Evolutionary conservation across 2,888 invertebrate species (phyloP), one percentile per base, ranked within the genome.

Genomic region (Pseudococcus longispinus): DNA sequence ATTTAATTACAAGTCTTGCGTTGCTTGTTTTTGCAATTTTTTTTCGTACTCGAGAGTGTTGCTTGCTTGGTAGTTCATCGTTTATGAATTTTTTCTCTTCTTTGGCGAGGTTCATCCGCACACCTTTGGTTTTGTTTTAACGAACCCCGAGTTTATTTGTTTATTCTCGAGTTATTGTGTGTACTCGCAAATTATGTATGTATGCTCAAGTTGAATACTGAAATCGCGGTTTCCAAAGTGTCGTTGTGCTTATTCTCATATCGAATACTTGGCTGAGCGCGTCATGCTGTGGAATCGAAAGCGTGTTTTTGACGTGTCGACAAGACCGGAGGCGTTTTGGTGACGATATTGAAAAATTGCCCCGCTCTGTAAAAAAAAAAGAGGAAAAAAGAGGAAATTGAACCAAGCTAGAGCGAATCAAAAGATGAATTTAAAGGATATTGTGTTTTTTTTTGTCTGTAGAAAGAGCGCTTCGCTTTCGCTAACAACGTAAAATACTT

Each of bases 261-360:
- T 60, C 23, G 60, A 20, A 60, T 23, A 60, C 23, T 8, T 55
- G 15, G 44, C 9, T 51, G 65, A 20, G n/a, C 29, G 29, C 70
- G 3, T 70, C 70, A 29, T 29, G 70, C 29, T 70, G 70, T 15
- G 70, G 15, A 70, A 70, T 32, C 70, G 26, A 70, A 70, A 70
- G 29, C 18, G 70, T 70, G 70, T 70, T 70, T 70, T 70, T 70
- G 70, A 70, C 70, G 29, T 29, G 32, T 29, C 18, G 26, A 70
- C 70, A 8, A 29, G 0, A 70, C 70, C 70, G 26, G 70, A 70
- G 70, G 70, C 70, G 20, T 29, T 29, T 70, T 20, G 29, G 70
- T 70, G 70, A 70, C 70, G 32, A 70, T 70, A 9, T 70, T 70
- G 70, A 70, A 70, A 70, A 70, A 70, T 70, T 70, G 70, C 29